Conservation (phyloP, 2,113 vertebrate genomes). For the Ovibos moschatus region DNA sequence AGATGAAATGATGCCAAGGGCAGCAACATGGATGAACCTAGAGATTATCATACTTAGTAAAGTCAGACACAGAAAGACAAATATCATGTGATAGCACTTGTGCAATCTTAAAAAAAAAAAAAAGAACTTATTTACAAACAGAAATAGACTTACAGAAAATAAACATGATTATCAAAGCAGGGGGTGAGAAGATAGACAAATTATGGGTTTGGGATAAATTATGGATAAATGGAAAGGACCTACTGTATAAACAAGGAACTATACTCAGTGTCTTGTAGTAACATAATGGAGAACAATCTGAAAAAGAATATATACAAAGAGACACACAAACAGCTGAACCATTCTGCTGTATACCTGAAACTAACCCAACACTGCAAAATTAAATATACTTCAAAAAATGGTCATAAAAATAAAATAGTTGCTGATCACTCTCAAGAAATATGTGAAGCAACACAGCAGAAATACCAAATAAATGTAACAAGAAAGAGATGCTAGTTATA, state of each 20-base stretch:
- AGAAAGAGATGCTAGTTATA: neutral
- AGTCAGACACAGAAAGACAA: neutral
- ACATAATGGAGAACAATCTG: neutral
- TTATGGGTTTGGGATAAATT: neutral
- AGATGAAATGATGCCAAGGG: neutral
- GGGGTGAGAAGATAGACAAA: neutral
- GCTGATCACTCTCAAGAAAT: neutral
- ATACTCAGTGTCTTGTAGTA: neutral
- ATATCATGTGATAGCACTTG: neutral
- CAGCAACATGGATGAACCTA: neutral
- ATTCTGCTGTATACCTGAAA: neutral
- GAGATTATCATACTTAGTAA: neutral
- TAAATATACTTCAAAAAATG: neutral
- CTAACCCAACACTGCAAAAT: neutral
- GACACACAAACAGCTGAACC: neutral
- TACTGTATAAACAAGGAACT: neutral
- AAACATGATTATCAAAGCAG: neutral
- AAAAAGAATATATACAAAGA: neutral
- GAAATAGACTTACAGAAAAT: neutral
- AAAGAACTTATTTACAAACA: neutral
- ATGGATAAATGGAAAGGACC: neutral
- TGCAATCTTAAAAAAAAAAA: no score
- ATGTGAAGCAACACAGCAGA: neutral
- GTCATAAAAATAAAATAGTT: neutral
- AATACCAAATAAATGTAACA: neutral